phyloP scores from a whole-genome alignment of 2,113 vertebrate genomes.

The Crypturellus undulatus region DNA sequence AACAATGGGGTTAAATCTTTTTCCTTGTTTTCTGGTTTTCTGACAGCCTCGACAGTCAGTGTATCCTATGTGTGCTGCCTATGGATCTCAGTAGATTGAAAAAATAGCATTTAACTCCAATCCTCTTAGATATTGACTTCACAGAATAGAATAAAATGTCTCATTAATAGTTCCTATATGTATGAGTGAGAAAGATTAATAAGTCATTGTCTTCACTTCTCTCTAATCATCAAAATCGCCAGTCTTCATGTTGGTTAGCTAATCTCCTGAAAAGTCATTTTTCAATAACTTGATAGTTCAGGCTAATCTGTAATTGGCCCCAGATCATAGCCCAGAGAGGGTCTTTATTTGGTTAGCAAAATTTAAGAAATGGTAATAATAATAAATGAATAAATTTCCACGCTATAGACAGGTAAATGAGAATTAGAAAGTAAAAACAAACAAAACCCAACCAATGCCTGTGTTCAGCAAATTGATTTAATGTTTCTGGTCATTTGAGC shows the following conservation, averaged over 20 bases:
- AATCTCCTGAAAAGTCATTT: background rate
- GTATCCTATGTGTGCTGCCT: background rate
- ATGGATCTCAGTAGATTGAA: background rate
- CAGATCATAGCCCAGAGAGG: background rate
- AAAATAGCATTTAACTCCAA: background rate
- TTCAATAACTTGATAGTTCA: background rate
- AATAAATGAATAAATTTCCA: background rate
- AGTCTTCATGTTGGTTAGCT: background rate
- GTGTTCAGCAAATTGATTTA: background rate
- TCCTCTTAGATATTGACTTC: background rate
- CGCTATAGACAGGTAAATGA: background rate
- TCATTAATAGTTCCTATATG: background rate
- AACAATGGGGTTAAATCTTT: background rate
- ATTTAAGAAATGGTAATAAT: background rate
- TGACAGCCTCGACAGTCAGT: background rate
- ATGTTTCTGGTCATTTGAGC: background rate
- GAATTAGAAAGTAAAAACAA: background rate
- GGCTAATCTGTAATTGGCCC: background rate
- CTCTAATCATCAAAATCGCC: background rate
- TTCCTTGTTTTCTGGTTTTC: too few species aligned
- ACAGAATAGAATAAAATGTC: background rate
- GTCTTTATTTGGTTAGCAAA: background rate
- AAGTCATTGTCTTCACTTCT: background rate
- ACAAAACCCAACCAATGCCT: background rate
- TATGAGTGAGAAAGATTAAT: background rate